Evolutionary conservation across 2,797 vertebrate genomes (phyloP).

Genomic region (Hemitrygon akajei): DNA sequence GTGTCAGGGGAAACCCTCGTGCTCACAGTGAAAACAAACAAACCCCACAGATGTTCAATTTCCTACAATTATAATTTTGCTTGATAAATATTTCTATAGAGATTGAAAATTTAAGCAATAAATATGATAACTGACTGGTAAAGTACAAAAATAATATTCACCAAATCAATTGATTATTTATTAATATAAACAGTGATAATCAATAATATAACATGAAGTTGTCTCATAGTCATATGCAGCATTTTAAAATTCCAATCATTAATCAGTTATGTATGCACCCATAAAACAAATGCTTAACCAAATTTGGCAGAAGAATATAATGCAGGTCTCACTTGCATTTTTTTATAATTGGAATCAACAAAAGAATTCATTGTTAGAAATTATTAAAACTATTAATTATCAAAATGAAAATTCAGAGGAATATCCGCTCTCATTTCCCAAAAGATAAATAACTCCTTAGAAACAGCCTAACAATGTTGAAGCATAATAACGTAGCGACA

Average conservation of each 20-base stretch:
- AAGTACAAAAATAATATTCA: neutral
- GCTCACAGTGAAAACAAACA: too few species aligned
- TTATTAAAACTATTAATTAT: neutral
- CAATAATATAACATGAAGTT: neutral
- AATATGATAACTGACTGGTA: neutral
- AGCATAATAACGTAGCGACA: neutral
- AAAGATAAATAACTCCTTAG: neutral
- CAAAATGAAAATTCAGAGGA: neutral
- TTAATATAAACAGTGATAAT: neutral
- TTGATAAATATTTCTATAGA: neutral
- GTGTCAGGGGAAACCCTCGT: too few species aligned
- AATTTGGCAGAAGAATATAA: neutral
- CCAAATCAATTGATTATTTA: neutral
- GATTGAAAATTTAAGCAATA: neutral
- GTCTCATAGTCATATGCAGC: neutral
- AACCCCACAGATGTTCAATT: too few species aligned
- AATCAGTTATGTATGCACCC: neutral
- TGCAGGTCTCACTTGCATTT: neutral
- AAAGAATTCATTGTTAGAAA: neutral
- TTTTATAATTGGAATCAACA: neutral
- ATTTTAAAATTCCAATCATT: neutral
- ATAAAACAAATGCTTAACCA: neutral
- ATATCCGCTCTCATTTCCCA: neutral
- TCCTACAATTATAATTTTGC: neutral
- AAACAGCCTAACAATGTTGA: neutral